Base-by-base conservation (phyloP, 2,888 invertebrate species). In the Monopis laevigella region DNA sequence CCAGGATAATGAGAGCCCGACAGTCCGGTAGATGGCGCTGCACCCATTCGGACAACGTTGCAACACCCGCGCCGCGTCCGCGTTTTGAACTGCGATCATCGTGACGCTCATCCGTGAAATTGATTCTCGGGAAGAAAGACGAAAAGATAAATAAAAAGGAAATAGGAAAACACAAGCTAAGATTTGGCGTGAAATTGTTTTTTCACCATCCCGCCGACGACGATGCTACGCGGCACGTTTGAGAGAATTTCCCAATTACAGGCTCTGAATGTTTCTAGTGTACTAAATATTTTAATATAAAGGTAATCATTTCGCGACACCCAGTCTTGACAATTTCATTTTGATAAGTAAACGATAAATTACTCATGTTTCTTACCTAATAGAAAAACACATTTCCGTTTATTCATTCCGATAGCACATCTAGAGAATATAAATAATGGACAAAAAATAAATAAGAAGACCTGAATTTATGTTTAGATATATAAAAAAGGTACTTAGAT, bases 171-270 rank as follows among this genome's bases (percentile, higher is more conserved):
- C 78, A 80, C 77, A 73, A 73, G 75, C 74, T 77, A 78, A 80
- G 80, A 80, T 80, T 80, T 80, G 80, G 80, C 80, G 80, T 80
- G 78, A 80, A 80, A 80, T 80, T 80, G 80, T 80, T 77, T 78
- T 80, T 77, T 70, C 72, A 66, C 73, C 30, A 58, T 65, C 70
- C 30, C 30, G 24, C 29, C 62, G 55, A 53, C 61, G 65, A 51
- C 60, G 62, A 55, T 43, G 47, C 48, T 43, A 43, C 56, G 55
- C 53, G 58, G 54, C 59, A 59, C 65, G 68, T 61, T 58, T 64
- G 62, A 66, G 70, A 66, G 78, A 77, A 80, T 80, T 80, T 80
- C 66, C 67, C 77, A 78, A 78, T 80, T 80, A 80, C 77, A 60
- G 65, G 57, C 63, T 73, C 71, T 65, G 68, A 75, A 74, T 72